Evolutionary conservation across 1,140 invertebrate species (phyloP).

Genomic region (Pseudomyrmex flavicornis): DNA sequence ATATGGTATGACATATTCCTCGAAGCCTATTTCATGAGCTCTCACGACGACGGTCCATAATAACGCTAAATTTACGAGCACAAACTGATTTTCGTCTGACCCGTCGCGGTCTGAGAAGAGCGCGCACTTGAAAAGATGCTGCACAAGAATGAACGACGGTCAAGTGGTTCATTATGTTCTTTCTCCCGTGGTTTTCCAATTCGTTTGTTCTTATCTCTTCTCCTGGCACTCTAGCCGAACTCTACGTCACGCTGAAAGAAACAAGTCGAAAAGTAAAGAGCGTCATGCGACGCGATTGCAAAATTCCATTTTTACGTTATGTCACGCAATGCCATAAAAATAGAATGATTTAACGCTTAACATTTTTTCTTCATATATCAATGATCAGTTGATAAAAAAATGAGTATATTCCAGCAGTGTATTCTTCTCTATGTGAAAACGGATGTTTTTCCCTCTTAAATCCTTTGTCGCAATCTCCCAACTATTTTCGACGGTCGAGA

Average conservation of each 20-base stretch:
- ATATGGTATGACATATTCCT: slow-evolving; percentile 5
- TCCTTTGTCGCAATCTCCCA: not conserved
- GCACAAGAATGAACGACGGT: slow-evolving; percentile 23
- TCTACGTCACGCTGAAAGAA: not conserved
- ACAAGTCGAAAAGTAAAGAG: too few species aligned
- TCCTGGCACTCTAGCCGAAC: not conserved
- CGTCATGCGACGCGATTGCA: not conserved
- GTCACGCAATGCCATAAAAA: not conserved
- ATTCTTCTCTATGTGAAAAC: too few species aligned
- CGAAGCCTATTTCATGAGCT: not conserved
- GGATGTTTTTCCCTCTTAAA: not conserved
- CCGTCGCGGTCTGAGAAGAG: not conserved
- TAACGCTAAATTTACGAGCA: slow-evolving; percentile 28
- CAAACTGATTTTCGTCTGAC: slow-evolving; percentile 50
- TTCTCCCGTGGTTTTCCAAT: not conserved
- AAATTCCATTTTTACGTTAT: not conserved
- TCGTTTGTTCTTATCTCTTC: not conserved
- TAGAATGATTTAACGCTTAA: not conserved
- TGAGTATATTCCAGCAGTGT: not conserved
- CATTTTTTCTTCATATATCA: not conserved
- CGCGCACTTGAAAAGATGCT: slow-evolving; percentile 11
- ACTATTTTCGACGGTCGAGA: not conserved
- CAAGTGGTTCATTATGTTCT: slow-evolving; percentile 45
- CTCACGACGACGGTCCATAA: not conserved
- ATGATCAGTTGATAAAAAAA: not conserved